Conservation (phyloP, 1,140 invertebrate genomes). For the Ylistrum balloti region DNA sequence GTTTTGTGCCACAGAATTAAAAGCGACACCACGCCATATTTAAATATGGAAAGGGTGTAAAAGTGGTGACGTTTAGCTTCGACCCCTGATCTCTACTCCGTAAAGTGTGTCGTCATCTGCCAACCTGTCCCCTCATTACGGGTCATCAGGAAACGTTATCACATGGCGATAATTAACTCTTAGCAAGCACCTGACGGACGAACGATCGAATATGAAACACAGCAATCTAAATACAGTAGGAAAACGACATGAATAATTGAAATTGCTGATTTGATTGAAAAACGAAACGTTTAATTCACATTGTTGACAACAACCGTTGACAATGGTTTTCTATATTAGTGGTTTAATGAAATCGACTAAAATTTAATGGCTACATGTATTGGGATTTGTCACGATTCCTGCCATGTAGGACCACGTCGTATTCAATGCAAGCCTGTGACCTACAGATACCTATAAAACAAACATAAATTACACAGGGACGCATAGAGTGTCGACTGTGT, state of each 20-base stretch:
- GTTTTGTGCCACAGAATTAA: neutral
- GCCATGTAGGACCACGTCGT: neutral
- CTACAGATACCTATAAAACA: neutral
- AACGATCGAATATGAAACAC: neutral
- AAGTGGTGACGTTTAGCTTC: neutral
- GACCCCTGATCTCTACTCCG: neutral
- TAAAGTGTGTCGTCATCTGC: neutral
- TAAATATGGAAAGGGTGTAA: neutral
- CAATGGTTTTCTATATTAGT: neutral
- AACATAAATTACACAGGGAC: neutral
- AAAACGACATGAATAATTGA: neutral
- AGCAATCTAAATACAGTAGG: neutral
- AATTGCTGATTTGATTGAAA: constrained; percentile 15
- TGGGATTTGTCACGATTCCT: neutral
- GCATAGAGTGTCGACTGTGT: neutral
- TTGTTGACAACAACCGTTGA: neutral
- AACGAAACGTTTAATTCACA: neutral
- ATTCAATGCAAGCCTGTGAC: neutral
- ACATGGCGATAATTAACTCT: neutral
- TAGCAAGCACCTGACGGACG: neutral
- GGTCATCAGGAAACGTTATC: neutral
- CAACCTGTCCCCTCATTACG: neutral
- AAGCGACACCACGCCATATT: neutral
- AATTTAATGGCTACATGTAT: neutral
- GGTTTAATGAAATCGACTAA: neutral